Conservation (phyloP, 1,140 invertebrate species). For the Drosophila gunungcola region DNA sequence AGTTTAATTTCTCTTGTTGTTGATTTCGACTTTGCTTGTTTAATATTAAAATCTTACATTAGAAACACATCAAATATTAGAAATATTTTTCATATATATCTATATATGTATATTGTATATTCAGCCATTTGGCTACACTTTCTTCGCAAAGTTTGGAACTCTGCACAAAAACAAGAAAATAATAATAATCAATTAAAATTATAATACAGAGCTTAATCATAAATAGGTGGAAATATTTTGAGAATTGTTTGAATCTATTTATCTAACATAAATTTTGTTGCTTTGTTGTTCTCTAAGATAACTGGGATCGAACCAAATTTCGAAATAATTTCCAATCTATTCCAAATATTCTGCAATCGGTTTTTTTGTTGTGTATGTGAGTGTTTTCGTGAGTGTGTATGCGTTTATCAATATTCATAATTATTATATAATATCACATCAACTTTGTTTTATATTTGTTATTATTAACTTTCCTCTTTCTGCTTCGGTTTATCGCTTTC, state of each 20-base stretch:
- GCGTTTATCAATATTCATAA: constrained; percentile 68
- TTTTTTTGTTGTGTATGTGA: constrained; percentile 25
- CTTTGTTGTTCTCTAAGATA: constrained; percentile 8
- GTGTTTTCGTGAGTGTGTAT: constrained; percentile 43
- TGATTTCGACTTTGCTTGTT: constrained; percentile 46
- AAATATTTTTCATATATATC: constrained; percentile 69
- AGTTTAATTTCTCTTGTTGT: constrained; percentile 41
- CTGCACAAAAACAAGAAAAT: constrained; percentile 41
- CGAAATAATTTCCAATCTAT: constrained; percentile 23
- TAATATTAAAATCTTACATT: constrained; percentile 77
- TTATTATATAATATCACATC: constrained; percentile 85
- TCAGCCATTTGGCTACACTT: constrained; percentile 30
- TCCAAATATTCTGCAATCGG: constrained; percentile 9
- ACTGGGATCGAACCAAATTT: constrained; percentile 30
- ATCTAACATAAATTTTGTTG: constrained; percentile 22
- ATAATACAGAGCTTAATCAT: constrained; percentile 61
- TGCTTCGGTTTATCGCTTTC: constrained; percentile 23
- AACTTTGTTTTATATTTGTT: constrained; percentile 79
- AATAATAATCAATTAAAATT: constrained; percentile 49
- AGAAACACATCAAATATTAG: constrained; percentile 79
- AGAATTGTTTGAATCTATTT: constrained; percentile 45
- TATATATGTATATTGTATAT: constrained; percentile 52
- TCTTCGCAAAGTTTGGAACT: constrained; percentile 65
- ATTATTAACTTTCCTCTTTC: constrained; percentile 44
- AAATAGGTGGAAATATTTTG: constrained; percentile 58